phyloP scores from a whole-genome alignment of 2,797 vertebrate species.

The Acanthiza pusilla region DNA sequence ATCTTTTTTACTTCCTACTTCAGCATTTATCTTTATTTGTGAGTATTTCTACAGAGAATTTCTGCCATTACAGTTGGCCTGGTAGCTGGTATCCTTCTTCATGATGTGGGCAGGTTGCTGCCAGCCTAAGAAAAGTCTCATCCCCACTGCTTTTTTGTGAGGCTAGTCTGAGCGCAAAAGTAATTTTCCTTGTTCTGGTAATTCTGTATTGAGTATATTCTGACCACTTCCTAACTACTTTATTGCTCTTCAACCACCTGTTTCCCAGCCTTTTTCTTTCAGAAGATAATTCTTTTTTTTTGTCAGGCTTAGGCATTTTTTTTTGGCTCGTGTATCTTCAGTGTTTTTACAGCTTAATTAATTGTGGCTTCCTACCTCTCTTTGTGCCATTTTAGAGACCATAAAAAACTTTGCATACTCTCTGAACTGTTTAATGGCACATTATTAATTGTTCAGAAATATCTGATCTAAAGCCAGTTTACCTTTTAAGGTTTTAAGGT shows the following conservation, averaged over 20 bases:
- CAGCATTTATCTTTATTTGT: not conserved
- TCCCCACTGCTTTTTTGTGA: not conserved
- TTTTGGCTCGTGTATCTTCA: not conserved
- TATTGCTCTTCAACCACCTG: not conserved
- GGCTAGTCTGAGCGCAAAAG: not conserved
- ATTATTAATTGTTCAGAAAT: not conserved
- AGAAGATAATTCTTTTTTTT: not conserved
- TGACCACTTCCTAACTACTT: not conserved
- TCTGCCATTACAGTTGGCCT: not conserved
- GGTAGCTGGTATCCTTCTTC: not conserved
- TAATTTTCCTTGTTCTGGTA: not conserved
- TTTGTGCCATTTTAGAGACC: not conserved
- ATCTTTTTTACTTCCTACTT: not conserved
- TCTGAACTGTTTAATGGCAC: not conserved
- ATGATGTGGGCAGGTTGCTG: fast-evolving
- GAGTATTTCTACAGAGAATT: not conserved
- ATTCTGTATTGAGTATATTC: not conserved
- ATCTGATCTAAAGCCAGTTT: not conserved
- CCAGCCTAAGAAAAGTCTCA: not conserved
- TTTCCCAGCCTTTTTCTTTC: not conserved
- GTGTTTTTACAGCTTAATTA: not conserved
- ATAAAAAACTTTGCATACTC: not conserved
- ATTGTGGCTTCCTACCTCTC: not conserved
- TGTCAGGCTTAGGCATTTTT: not conserved
- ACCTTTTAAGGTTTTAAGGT: not conserved